Conservation (phyloP, 2,888 invertebrate genomes). For the Bursaphelenchus okinawaensis region DNA sequence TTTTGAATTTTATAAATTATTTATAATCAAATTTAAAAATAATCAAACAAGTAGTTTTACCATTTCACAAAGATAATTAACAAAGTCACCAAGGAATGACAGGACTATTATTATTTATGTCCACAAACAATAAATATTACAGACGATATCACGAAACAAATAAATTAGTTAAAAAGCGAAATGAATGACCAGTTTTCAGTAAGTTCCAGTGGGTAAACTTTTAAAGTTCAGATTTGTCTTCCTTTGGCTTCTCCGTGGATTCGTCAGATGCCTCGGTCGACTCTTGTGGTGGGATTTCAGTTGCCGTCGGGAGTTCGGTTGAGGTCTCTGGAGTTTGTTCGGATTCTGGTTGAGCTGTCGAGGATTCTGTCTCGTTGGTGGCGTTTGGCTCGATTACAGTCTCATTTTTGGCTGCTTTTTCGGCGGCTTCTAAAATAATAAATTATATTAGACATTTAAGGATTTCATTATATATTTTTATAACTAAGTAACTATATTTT, state of each 20-base stretch:
- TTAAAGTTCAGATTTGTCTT: neutral
- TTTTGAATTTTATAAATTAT: no score
- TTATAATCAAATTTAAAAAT: no score
- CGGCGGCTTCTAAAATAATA: neutral
- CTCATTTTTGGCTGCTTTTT: neutral
- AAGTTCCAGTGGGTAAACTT: neutral
- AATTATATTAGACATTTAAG: no score
- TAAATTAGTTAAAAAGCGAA: neutral
- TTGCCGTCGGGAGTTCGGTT: neutral
- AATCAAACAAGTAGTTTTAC: no score
- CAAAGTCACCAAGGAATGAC: no score
- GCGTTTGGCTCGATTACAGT: neutral
- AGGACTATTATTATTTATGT: neutral
- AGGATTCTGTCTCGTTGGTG: neutral
- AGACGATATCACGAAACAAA: neutral
- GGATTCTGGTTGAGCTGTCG: neutral
- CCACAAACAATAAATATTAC: neutral
- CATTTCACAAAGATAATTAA: no score
- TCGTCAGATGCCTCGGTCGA: neutral
- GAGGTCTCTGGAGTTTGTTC: neutral
- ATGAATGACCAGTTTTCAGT: neutral
- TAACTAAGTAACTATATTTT: neutral
- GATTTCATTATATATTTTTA: neutral
- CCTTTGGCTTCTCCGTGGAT: no score
- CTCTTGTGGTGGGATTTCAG: neutral